phyloP scores from a whole-genome alignment of 2,113 vertebrate genomes.

The Lontra canadensis region DNA sequence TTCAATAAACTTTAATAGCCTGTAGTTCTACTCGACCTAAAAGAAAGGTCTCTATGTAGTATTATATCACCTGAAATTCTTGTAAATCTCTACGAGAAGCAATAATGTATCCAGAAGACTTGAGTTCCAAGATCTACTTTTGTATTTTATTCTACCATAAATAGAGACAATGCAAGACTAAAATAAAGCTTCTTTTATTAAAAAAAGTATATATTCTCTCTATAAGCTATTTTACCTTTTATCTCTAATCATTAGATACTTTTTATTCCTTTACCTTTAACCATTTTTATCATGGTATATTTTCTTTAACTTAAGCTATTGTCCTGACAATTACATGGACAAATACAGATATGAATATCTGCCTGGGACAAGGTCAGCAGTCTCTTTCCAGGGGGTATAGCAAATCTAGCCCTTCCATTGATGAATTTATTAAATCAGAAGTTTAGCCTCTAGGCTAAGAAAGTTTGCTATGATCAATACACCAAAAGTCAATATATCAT shows the following conservation, averaged over 20 bases:
- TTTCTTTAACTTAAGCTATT: background rate
- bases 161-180: background rate
- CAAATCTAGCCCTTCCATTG: background rate
- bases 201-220: background rate
- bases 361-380: background rate
- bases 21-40: background rate
- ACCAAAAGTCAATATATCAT: background rate
- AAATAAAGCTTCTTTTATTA: background rate
- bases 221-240: background rate
- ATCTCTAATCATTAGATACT: background rate
- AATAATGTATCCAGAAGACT: background rate
- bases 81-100: background rate
- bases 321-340: background rate
- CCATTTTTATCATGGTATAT: background rate
- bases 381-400: background rate
- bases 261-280: conserved; percentile 2
- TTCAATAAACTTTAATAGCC: background rate
- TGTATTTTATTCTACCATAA: background rate
- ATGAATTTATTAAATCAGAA: background rate
- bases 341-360: background rate
- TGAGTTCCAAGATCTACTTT: background rate
- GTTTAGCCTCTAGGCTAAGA: background rate
- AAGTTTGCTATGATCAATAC: background rate
- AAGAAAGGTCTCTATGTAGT: background rate
- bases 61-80: background rate